Conservation (phyloP, 2,888 invertebrate genomes). For the Amiota communis region DNA sequence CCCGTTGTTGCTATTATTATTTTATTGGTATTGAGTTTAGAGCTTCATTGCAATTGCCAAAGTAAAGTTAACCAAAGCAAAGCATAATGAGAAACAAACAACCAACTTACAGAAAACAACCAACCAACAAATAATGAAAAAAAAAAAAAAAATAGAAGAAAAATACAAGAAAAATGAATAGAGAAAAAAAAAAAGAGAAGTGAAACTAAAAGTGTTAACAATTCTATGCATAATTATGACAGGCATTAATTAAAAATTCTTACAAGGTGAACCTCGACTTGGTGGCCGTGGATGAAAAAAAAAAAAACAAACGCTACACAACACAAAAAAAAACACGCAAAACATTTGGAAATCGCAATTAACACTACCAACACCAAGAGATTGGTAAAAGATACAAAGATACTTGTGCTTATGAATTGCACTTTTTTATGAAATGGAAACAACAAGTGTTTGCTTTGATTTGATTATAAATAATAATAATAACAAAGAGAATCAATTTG, state of each 20-base stretch:
- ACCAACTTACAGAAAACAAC: neutral
- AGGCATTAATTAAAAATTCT: conserved; percentile 54
- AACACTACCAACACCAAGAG: too few relatives aligned
- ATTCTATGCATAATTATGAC: conserved; percentile 50
- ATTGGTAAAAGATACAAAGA: too few relatives aligned
- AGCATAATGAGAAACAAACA: too few relatives aligned
- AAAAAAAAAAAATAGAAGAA: neutral
- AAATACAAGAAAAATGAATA: neutral
- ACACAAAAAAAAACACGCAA: too few relatives aligned
- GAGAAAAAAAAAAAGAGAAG: conserved; percentile 10
- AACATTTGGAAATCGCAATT: too few relatives aligned
- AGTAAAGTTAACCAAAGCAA: too few relatives aligned
- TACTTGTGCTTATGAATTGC: too few relatives aligned
- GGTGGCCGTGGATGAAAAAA: conserved; percentile 28
- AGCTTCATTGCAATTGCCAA: neutral
- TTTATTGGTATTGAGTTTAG: conserved; percentile 1
- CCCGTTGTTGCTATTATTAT: neutral
- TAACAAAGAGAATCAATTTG: too few relatives aligned
- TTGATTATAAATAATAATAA: too few relatives aligned
- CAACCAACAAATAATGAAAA: neutral
- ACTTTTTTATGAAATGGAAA: too few relatives aligned
- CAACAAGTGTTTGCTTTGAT: too few relatives aligned
- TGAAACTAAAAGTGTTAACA: conserved; percentile 28
- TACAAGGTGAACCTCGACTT: conserved; percentile 43
- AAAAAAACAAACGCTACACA: neutral